Conservation (phyloP, 2,113 vertebrate genomes). For the Sitta europaea region DNA sequence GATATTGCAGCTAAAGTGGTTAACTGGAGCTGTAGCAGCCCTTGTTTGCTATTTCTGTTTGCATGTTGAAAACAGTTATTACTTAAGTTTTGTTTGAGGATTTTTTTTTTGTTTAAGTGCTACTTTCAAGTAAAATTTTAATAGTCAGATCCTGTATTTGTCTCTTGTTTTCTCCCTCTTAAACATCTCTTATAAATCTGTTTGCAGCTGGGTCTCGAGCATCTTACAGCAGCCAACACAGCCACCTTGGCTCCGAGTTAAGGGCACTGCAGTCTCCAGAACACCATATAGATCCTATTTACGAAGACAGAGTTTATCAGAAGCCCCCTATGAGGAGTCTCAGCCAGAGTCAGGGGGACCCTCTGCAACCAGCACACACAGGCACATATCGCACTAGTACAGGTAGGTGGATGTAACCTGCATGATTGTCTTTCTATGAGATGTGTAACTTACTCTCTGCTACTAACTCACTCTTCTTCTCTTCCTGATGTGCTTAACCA, state of each 20-base stretch:
- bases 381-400: slow-evolving; percentile 93
- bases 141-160: background rate
- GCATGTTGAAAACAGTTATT: background rate
- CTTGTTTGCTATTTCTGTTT: slow-evolving; percentile 9
- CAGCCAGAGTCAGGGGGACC: slow-evolving; percentile 94
- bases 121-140: background rate
- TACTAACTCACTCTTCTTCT: background rate
- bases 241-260: slow-evolving; percentile 91
- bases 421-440: background rate
- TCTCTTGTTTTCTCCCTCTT: background rate
- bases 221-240: slow-evolving; percentile 95
- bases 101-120: background rate
- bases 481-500: background rate
- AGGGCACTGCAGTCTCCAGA: slow-evolving; percentile 95
- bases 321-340: slow-evolving; percentile 96
- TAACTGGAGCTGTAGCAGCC: background rate
- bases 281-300: slow-evolving; percentile 96
- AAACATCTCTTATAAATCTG: background rate
- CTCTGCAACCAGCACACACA: slow-evolving; percentile 81
- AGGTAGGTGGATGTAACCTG: slow-evolving; percentile 74
- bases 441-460: background rate
- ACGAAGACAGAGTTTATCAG: slow-evolving; percentile 96
- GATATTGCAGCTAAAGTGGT: slow-evolving; percentile 9
- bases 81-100: background rate
- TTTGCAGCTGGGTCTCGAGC: slow-evolving; percentile 86